phyloP scores from a whole-genome alignment of 2,113 vertebrate species.

The Anarrhichthys ocellatus region DNA sequence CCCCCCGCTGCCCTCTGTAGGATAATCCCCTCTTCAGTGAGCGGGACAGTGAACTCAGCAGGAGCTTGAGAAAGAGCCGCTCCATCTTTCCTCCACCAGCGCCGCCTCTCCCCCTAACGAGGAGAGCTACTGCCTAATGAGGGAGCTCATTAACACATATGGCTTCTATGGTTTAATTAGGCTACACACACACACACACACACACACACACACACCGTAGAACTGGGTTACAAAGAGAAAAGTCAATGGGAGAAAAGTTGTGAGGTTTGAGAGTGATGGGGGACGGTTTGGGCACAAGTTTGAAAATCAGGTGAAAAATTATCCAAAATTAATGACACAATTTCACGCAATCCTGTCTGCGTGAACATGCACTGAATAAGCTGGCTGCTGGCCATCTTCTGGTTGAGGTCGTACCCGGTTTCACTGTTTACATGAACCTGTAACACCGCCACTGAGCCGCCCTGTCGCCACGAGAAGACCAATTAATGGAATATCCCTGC shows the following conservation, averaged over 20 bases:
- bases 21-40: conserved; percentile 69
- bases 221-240: conserved; percentile 40
- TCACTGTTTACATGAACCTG: conserved; percentile 21
- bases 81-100: conserved; percentile 64
- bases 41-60: conserved; percentile 81
- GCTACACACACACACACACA: conserved; percentile 59
- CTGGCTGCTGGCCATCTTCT: conserved; percentile 2
- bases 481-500: background rate
- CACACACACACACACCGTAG: conserved; percentile 7
- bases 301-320: conserved; percentile 26
- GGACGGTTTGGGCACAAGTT: conserved; percentile 15
- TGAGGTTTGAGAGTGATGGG: conserved; percentile 13
- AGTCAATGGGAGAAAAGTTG: conserved; percentile 52
- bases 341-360: background rate
- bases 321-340: background rate
- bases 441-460: background rate
- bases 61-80: conserved; percentile 74
- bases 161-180: conserved; percentile 93
- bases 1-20: conserved; percentile 34
- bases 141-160: conserved; percentile 92
- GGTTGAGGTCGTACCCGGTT: conserved; percentile 30
- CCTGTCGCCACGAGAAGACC: background rate
- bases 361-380: background rate
- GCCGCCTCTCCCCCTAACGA: conserved; percentile 86
- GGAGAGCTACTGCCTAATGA: conserved; percentile 88